Evolutionary conservation across 2,888 invertebrate genomes (phyloP), one percentile per base, ranked within the genome.

Genomic region (Tetramorium bicarinatum): DNA sequence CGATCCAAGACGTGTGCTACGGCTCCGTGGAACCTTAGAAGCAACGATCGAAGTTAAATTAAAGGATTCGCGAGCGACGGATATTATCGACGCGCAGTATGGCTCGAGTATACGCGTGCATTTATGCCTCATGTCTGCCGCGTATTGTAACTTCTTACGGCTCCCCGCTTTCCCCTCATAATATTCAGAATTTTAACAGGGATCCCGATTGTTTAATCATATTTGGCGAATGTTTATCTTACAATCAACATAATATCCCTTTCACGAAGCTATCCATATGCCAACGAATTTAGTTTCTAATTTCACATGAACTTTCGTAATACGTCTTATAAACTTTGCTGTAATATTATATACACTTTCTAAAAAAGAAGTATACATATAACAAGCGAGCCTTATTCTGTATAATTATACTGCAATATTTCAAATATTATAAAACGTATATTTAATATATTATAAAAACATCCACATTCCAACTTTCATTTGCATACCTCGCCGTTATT

Each of bases 11-110:
- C 34, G 13, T 38, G 66, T 29, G 34, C 34, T 71, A 47, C 34
- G 44, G 13, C 47, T 34, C 49, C 21, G 15, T 38, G 18, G 18
- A 71, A 41, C 52, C 59, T 9, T 34, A 34, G 59, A 47, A 34
- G 71, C 72, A 34, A 79, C 72, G 79, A 80, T 80, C 79, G 72
- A 80, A 71, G 79, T 80, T 80, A 80, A 80, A 80, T 80, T 80
- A 80, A 72, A 80, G 79, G 72, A 80, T 80, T 72, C 47, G 44
- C 44, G 21, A 47, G 59, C 79, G 38, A 72, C 56, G 72, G 59
- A 80, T 80, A 71, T 79, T 80, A 80, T 80, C 38, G 79, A 71
- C 71, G 79, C 38, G 79, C 54, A 44, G 71, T 34, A 56, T 56
- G 71, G n/a, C 54, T 72, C 79, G 71, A 59, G 71, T 69, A 15